Base-by-base conservation (phyloP, 2,888 invertebrate species). In the Heliconius charithonia region DNA sequence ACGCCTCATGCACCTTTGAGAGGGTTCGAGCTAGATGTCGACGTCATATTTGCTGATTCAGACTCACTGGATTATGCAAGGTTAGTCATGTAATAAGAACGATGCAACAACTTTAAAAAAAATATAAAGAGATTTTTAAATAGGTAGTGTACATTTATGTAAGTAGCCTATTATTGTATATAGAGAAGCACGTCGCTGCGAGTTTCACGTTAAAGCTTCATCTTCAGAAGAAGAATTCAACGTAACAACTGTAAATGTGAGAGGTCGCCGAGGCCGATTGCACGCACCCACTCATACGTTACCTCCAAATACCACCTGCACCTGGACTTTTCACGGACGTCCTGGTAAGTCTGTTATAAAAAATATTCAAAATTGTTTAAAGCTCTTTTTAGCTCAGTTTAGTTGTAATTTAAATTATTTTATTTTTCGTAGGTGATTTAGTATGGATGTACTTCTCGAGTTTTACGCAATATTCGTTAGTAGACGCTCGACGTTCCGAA, bases 391-490 rank as follows among this genome's bases (percentile, higher is more conserved):
- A 29, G 2, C 9, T 51, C 16, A 65, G 12, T 2, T 22, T 67
- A 13, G 32, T 45, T 16, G 6, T 4, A 13, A 41, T 22, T 25
- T n/a, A 19, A 16, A 41, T 37, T 19, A 27, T 27, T 41, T 41
- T 75, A 22, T 27, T 74, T n/a, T 74, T 63, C 77, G 59, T 86
- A 95, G 96, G 97, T 75, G 98, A 98, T 89, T 96, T 97, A 81
- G 96, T 98, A 78, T 98, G 98, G 98, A 95, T 98, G 84, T 98
- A 97, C 91, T 98, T 98, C 89, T 96, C 97, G 82, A 97, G 97
- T 82, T 98, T 97, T 92, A 97, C 97, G 84, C 97, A 98, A 85
- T 96, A 97, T 87, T 97, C 97, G 82, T 93, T 97, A 81, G 94
- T 97, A 84, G 94, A 94, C 79, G 86, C 88, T 76, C 89, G 90